Base-by-base conservation (phyloP, 1,140 invertebrate species). In the Neodiprion fabricii region DNA sequence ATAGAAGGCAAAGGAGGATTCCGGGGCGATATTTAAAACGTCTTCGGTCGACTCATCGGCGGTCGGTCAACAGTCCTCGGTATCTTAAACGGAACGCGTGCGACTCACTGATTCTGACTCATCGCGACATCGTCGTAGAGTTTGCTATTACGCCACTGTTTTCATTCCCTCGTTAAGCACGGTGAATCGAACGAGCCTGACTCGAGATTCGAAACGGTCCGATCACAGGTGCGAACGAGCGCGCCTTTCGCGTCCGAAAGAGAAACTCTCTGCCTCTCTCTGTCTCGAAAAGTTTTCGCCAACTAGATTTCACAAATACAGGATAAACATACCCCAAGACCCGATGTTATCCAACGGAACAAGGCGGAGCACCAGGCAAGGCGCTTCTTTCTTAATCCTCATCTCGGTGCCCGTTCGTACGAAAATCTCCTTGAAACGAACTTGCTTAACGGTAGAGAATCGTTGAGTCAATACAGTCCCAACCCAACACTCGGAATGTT, bases 301-400 rank as follows among this genome's bases (percentile, higher is more conserved):
- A 40, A 40, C 28, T 40, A 40, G 28, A 40, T 40, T 40, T 40
- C 28, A 40, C 28, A 79, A 78, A 76, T 78, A 67, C 14, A 71
- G 12, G 53, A 74, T 40, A 61, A 67, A 89, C 89, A 83, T 87
- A 91, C 90, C 87, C 85, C 89, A 89, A 76, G 87, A 84, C 68
- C 89, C 89, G 67, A 87, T 81, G 71, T 84, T 82, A 72, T 86
- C 83, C 49, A 92, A 82, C 74, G 91, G 91, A 79, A 90, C 89
- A 73, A 91, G 90, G 77, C 90, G 87, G 21, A 92, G 84, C 49
- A 92, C 90, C 73, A 92, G 89, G 81, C 91, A 92, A 79, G 91
- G 90, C 74, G 91, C 90, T 83, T 91, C 89, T 83, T 91, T 89
- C 86, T 92, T 92, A 81, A 92, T 90, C 87, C 91, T 91, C 91